Percentiles rank a stretch among this genome's conserved stretches.
Conservation (phyloP, 2,797 vertebrate genomes). For the Pogoniulus pusillus region DNA sequence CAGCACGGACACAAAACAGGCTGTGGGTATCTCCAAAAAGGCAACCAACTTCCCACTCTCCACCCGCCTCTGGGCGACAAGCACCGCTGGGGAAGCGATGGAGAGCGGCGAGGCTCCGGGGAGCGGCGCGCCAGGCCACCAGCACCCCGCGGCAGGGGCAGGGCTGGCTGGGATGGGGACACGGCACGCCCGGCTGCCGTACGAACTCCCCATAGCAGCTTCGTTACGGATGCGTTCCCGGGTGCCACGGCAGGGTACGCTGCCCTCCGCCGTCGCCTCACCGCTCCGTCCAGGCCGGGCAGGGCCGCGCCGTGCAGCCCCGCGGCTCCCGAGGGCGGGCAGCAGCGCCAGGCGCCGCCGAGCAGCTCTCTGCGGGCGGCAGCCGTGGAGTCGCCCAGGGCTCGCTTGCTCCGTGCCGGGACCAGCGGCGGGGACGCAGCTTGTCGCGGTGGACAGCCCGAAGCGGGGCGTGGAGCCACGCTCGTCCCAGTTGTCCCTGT, state of each 20-base stretch:
- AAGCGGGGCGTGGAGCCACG: background rate
- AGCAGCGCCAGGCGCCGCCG: background rate
- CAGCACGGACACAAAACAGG: background rate
- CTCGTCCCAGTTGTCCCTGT: background rate
- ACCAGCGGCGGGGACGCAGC: background rate
- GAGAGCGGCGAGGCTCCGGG: background rate
- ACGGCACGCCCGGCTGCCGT: slow-evolving; percentile 80
- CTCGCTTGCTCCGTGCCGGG: too few relatives aligned
- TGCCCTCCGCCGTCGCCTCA: background rate
- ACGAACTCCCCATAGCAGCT: slow-evolving; percentile 93
- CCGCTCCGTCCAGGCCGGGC: background rate
- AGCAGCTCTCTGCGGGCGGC: slow-evolving; percentile 13
- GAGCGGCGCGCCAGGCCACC: background rate
- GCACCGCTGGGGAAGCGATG: background rate
- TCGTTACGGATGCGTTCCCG: slow-evolving; percentile 87
- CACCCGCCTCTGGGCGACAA: background rate
- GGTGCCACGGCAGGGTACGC: slow-evolving; percentile 78
- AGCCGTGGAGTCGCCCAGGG: background rate
- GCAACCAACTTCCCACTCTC: background rate
- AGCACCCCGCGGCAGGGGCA: background rate
- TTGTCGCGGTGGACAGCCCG: too few relatives aligned
- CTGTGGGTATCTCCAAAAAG: background rate
- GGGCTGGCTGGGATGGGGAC: background rate
- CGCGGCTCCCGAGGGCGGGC: background rate
- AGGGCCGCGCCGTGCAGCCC: too few relatives aligned